Evolutionary conservation across 2,797 vertebrate species (phyloP).

Genomic region (Bradypodion pumilum): DNA sequence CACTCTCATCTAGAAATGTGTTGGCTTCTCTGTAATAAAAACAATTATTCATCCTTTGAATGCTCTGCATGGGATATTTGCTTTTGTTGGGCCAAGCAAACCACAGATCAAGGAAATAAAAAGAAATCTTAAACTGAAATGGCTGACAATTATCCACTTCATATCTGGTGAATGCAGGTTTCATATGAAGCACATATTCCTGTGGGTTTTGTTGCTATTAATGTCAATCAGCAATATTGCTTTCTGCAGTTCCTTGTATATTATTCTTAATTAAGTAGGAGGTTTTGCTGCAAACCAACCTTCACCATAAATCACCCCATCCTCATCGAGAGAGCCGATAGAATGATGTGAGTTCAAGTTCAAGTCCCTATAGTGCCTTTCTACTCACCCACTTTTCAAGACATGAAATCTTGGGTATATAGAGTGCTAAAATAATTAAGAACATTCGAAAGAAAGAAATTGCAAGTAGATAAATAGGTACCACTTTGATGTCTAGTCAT

Average conservation of each 20-base stretch:
- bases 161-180: not conserved
- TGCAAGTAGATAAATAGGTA: too few relatives aligned
- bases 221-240: not conserved
- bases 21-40: not conserved
- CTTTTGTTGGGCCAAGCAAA: constrained; percentile 32
- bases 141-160: not conserved
- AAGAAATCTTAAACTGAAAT: constrained; percentile 17
- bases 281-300: not conserved
- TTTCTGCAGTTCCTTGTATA: not conserved
- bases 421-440: too few relatives aligned
- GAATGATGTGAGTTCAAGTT: not conserved
- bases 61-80: constrained; percentile 1
- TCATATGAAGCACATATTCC: not conserved
- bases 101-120: not conserved
- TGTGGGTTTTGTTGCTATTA: not conserved
- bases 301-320: not conserved
- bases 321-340: not conserved
- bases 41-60: constrained; percentile 23
- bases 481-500: too few relatives aligned
- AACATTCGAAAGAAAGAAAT: too few relatives aligned
- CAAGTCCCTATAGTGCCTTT: not conserved
- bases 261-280: not conserved
- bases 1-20: not conserved
- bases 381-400: not conserved
- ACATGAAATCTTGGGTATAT: too few relatives aligned